These are phyloP conservation scores for Cyclophora punctaria DNA, from an alignment of 2,888 invertebrate genomes.

Conservation along the genomic window DNA sequence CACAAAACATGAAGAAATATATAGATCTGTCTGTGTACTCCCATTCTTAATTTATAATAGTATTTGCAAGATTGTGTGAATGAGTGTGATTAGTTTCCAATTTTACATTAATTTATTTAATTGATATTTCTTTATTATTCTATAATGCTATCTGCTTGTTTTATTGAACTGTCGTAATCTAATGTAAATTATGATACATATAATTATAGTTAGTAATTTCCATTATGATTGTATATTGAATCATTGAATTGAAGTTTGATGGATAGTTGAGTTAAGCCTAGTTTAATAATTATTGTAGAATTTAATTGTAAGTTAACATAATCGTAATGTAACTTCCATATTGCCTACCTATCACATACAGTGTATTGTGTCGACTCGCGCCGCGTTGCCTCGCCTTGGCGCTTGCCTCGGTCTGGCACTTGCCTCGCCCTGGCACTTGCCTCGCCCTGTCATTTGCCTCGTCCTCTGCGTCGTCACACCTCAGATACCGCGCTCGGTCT, in stretches of 20 bases:
- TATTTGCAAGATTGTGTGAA: slow-evolving; percentile 15
- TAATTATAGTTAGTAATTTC: slow-evolving; percentile 49
- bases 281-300: slow-evolving; percentile 46
- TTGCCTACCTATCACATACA: slow-evolving; percentile 14
- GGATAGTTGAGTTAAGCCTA: slow-evolving; percentile 52
- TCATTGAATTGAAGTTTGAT: slow-evolving; percentile 48
- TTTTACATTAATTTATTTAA: slow-evolving; percentile 34
- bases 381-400: too few relatives aligned
- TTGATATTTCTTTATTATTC: slow-evolving; percentile 26
- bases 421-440: too few relatives aligned
- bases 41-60: slow-evolving; percentile 28
- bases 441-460: too few relatives aligned
- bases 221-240: slow-evolving; percentile 61
- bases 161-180: slow-evolving; percentile 36
- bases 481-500: not conserved
- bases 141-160: slow-evolving; percentile 40
- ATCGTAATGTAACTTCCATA: slow-evolving; percentile 26
- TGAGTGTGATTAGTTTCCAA: slow-evolving; percentile 19
- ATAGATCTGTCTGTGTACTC: slow-evolving; percentile 42
- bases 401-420: too few relatives aligned
- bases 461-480: too few relatives aligned
- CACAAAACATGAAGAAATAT: slow-evolving; percentile 44
- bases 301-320: slow-evolving; percentile 46
- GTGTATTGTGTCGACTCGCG: slow-evolving; percentile 3
- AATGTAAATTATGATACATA: slow-evolving; percentile 43